These are phyloP conservation scores for Halichondria panicea DNA, from an alignment of 37 sponge, comb jelly and placozoan genomes.

Conservation along the genomic window DNA sequence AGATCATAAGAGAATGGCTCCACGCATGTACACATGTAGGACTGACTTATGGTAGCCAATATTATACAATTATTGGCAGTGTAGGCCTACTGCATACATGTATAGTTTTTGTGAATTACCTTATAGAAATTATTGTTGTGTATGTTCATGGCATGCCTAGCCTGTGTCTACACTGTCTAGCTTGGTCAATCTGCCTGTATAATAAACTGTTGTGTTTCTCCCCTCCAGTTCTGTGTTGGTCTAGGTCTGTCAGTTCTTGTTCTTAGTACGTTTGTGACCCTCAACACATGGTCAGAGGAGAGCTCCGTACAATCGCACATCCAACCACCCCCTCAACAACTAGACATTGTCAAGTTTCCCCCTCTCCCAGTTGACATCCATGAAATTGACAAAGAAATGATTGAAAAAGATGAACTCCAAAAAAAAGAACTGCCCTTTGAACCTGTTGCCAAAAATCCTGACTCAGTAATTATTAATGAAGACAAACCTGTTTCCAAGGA, in stretches of 20 bases:
- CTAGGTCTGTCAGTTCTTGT: not conserved
- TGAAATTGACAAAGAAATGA: not conserved
- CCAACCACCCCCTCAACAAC: not conserved
- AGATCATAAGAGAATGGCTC: not conserved
- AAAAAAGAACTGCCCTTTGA: too few species aligned
- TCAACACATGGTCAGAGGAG: not conserved
- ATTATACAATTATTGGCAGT: not conserved
- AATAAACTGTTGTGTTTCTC: not conserved
- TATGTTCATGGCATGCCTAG: not conserved
- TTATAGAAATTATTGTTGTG: not conserved
- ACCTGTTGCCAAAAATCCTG: too few species aligned
- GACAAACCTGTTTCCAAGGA: not conserved
- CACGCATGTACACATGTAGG: slow-evolving; percentile 3
- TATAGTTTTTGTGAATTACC: not conserved
- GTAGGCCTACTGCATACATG: not conserved
- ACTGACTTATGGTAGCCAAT: not conserved
- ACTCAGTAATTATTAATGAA: not conserved
- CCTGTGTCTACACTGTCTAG: not conserved
- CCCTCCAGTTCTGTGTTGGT: not conserved
- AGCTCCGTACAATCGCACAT: not conserved
- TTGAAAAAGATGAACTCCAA: too few species aligned
- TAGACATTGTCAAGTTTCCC: not conserved
- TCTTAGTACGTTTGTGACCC: slow-evolving; percentile 1
- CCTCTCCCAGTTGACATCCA: not conserved
- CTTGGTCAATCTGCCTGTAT: not conserved